phyloP scores from a whole-genome alignment of 2,113 vertebrate species.

The Baryphthengus martii region DNA sequence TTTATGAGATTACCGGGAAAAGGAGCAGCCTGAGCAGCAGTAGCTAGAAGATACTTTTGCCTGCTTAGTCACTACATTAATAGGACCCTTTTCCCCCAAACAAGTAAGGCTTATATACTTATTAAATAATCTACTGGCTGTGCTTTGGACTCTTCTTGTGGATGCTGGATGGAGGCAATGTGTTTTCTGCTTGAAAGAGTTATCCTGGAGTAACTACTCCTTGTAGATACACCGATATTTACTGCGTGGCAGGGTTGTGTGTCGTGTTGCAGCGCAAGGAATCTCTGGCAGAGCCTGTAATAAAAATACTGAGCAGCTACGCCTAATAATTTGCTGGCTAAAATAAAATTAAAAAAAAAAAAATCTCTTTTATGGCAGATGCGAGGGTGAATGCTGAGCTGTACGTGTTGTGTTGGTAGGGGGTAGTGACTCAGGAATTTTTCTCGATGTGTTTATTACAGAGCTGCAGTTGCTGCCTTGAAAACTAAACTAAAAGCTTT shows the following conservation, averaged over 20 bases:
- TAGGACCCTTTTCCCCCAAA: neutral
- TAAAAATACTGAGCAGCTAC: neutral
- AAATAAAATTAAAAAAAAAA: neutral
- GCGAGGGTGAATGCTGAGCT: neutral
- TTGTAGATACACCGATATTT: neutral
- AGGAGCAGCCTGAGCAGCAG: neutral
- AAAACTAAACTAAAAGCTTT: neutral
- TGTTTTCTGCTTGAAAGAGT: neutral
- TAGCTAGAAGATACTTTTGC: neutral
- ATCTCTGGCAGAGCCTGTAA: neutral
- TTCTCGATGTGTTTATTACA: neutral
- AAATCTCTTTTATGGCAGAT: neutral
- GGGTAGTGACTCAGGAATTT: neutral
- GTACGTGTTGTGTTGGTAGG: neutral
- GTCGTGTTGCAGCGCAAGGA: neutral
- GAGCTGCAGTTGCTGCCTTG: neutral
- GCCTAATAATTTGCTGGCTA: neutral
- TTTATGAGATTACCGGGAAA: neutral
- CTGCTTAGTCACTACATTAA: neutral
- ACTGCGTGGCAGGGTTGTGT: neutral
- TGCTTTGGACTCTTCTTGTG: neutral
- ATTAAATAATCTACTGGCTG: neutral
- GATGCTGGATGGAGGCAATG: neutral
- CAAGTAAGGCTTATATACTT: neutral
- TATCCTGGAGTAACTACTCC: neutral